Conservation (phyloP, 2,888 invertebrate genomes). For the Rotaria sp. region DNA sequence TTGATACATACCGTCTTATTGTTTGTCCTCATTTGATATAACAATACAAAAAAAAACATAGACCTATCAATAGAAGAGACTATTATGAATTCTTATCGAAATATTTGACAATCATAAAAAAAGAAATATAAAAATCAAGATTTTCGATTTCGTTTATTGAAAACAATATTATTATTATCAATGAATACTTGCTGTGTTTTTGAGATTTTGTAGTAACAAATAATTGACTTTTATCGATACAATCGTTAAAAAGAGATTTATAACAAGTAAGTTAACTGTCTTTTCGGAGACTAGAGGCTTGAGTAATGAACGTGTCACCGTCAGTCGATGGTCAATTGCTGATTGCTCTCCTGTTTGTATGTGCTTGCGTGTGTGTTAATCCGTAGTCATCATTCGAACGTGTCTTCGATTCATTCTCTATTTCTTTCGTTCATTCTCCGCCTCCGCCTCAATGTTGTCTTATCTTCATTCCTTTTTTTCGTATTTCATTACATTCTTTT, state of each 20-base stretch:
- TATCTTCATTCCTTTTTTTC: background rate
- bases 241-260: background rate
- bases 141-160: no score
- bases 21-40: background rate
- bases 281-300: background rate
- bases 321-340: background rate
- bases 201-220: background rate
- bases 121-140: no score
- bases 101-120: no score
- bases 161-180: no score
- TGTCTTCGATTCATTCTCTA: background rate
- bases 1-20: background rate
- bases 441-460: slow-evolving; percentile 22
- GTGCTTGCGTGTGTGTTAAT: background rate
- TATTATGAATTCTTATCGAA: no score
- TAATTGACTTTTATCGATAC: background rate
- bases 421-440: background rate
- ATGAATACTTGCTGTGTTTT: background rate
- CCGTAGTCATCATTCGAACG: slow-evolving; percentile 30
- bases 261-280: background rate
- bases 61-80: no score
- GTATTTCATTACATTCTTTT: background rate
- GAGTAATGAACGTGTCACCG: background rate
- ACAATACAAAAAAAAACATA: background rate
- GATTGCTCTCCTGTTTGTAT: background rate